phyloP scores from a whole-genome alignment of 64 coral and sea anemone genomes.

The Montipora efflorescens region DNA sequence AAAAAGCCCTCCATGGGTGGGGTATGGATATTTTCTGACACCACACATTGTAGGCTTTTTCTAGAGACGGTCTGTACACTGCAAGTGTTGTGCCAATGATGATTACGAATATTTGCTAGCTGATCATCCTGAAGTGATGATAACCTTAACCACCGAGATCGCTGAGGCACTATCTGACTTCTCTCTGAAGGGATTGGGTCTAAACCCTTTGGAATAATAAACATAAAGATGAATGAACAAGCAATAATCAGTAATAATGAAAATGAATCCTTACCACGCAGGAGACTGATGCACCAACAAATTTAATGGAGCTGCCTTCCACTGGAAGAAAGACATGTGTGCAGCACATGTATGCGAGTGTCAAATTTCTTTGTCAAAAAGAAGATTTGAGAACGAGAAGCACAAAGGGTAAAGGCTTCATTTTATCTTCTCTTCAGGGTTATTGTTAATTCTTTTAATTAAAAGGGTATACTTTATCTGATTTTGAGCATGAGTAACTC shows the following conservation, averaged over 20 bases:
- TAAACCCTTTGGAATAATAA: no score
- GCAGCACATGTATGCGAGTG: not conserved
- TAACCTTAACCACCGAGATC: conserved; percentile 26
- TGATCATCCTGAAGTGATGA: conserved; percentile 46
- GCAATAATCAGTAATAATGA: no score
- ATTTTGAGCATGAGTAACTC: no score
- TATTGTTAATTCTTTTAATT: no score
- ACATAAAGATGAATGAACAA: no score
- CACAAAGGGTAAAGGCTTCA: no score
- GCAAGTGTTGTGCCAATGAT: conserved; percentile 15
- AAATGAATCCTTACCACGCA: not conserved
- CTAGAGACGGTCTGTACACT: not conserved
- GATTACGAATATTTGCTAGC: conserved; percentile 45
- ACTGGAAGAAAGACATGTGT: no score
- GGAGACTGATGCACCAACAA: not conserved
- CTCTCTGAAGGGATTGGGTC: no score
- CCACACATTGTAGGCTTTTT: not conserved
- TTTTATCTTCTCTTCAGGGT: no score
- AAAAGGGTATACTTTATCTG: no score
- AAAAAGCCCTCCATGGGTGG: not conserved
- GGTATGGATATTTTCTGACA: not conserved
- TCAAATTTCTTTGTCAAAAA: no score
- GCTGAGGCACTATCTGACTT: conserved; percentile 27
- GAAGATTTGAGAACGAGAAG: no score
- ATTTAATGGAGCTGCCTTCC: not conserved